A percentile compares a stretch with the other conserved stretches of the same genome.
Conservation (phyloP, 2,113 vertebrate species). For the Malurus elegans region DNA sequence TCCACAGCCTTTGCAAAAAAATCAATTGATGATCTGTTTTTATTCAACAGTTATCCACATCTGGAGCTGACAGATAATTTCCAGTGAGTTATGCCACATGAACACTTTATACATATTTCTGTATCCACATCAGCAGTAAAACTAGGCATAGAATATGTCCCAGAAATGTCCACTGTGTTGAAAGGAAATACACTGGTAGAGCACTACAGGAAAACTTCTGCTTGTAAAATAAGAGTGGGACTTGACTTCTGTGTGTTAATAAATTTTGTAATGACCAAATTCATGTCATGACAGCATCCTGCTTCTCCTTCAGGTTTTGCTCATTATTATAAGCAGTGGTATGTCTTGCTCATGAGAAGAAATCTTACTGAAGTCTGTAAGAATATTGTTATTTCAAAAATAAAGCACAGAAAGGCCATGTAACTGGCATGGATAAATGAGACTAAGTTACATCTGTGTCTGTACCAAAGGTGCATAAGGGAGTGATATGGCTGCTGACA, state of each 20-base stretch:
- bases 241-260: background rate
- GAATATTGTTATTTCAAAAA: background rate
- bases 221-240: background rate
- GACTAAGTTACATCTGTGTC: background rate
- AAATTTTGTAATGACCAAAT: background rate
- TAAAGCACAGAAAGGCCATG: background rate
- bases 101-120: background rate
- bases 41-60: background rate
- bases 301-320: background rate
- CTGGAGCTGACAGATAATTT: conserved; percentile 23
- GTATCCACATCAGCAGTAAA: background rate
- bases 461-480: background rate
- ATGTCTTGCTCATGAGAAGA: background rate
- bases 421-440: background rate
- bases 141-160: background rate
- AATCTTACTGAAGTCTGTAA: background rate
- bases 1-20: conserved; percentile 9
- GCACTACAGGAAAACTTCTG: background rate
- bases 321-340: background rate
- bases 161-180: background rate
- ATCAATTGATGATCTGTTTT: conserved; percentile 22
- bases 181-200: background rate
- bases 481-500: background rate
- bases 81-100: background rate
- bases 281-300: background rate